Conservation (phyloP, 2,113 vertebrate genomes). For the Sphaerodactylus townsendi region DNA sequence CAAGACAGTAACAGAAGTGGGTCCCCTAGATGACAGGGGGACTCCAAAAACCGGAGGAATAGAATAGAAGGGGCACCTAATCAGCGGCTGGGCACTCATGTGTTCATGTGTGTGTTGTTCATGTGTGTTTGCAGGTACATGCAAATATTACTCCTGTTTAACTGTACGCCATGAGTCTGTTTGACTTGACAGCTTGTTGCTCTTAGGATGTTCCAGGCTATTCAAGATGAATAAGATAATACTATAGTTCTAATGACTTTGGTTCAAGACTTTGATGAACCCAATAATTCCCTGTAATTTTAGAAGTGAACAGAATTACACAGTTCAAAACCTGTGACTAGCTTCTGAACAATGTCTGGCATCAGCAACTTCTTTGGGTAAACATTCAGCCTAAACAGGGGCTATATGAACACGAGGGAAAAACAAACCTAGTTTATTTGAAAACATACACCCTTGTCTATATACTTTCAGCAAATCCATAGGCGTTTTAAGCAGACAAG, state of each 20-base stretch:
- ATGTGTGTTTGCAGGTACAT: not conserved
- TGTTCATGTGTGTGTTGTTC: too few relatives aligned
- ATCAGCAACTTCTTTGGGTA: conserved; percentile 17
- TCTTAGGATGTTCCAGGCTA: not conserved
- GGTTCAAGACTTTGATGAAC: conserved; percentile 10
- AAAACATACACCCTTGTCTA: conserved; percentile 15
- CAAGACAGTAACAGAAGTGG: too few relatives aligned
- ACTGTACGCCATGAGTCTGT: too few relatives aligned
- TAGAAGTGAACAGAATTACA: conserved; percentile 9
- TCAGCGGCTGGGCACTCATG: too few relatives aligned
- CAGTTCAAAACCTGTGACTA: not conserved
- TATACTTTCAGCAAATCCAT: conserved; percentile 23
- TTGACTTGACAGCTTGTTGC: not conserved
- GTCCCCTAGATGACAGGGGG: too few relatives aligned
- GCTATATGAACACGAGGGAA: not conserved
- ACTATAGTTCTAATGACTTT: conserved; percentile 30
- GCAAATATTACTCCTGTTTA: not conserved
- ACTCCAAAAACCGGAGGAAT: too few relatives aligned
- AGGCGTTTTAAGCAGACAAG: conserved; percentile 20
- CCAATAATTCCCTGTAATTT: not conserved
- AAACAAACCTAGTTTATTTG: not conserved
- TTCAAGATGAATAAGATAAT: not conserved
- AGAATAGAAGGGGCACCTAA: too few relatives aligned
- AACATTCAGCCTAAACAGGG: not conserved
- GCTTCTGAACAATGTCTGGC: not conserved